Conservation (phyloP, 2,113 vertebrate species). For the Asarcornis scutulata region DNA sequence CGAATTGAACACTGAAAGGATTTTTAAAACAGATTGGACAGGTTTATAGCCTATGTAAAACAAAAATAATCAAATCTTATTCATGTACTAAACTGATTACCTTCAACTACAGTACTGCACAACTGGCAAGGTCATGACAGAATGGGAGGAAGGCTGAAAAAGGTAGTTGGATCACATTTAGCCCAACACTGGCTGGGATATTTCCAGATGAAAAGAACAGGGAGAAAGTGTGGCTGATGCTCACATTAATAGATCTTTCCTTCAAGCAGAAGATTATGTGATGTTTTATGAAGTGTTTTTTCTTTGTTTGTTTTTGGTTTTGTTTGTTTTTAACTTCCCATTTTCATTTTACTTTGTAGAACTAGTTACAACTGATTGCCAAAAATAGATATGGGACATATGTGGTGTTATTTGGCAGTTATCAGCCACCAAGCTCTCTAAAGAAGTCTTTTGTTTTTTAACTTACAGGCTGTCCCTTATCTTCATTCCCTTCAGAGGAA, state of each 20-base stretch:
- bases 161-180: not conserved
- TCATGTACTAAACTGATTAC: constrained; percentile 52
- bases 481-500: not conserved
- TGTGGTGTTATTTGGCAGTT: not conserved
- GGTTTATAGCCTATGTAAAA: constrained; percentile 44
- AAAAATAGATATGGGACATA: not conserved
- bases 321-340: not conserved
- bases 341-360: not conserved
- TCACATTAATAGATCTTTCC: not conserved
- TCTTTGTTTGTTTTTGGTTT: no score
- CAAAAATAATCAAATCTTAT: constrained; percentile 54
- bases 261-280: not conserved
- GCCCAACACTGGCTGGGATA: not conserved
- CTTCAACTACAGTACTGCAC: not conserved
- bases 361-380: not conserved
- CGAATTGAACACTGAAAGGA: constrained; percentile 5
- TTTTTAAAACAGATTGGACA: constrained; percentile 51
- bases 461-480: not conserved
- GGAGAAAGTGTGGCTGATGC: not conserved
- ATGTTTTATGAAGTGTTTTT: not conserved
- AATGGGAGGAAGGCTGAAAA: not conserved
- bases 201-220: not conserved
- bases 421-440: not conserved
- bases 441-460: not conserved
- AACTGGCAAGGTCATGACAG: not conserved